A percentile compares a stretch with the other conserved stretches of the same genome.
These are phyloP conservation scores for Centroberyx gerrardi DNA, from an alignment of 2,797 vertebrate species.

Conservation along the genomic window DNA sequence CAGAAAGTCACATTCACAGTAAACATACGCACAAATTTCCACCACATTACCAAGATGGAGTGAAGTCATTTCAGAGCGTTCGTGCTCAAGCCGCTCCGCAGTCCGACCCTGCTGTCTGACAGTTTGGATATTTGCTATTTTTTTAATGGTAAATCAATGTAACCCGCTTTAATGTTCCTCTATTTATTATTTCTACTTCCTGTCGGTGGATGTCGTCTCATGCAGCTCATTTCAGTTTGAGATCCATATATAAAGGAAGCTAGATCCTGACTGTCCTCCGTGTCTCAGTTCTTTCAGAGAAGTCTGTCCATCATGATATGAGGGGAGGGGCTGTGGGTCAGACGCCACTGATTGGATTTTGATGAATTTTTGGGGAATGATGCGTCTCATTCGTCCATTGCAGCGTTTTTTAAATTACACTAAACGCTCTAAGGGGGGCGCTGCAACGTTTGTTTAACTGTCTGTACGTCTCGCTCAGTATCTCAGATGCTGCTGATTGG, in stretches of 20 bases:
- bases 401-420: too few relatives aligned
- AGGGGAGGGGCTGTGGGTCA: too few relatives aligned
- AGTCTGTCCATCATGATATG: neutral
- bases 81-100: slow-evolving; percentile 10
- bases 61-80: slow-evolving; percentile 16
- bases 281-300: neutral
- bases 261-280: neutral
- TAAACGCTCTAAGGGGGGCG: too few relatives aligned
- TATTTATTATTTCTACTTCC: slow-evolving; percentile 75
- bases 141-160: slow-evolving; percentile 50
- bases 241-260: slow-evolving; percentile 8
- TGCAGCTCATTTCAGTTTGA: slow-evolving; percentile 12
- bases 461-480: too few relatives aligned
- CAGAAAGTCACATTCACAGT: slow-evolving; percentile 40
- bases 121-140: slow-evolving; percentile 40
- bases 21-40: slow-evolving; percentile 71
- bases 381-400: too few relatives aligned
- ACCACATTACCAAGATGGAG: slow-evolving; percentile 57
- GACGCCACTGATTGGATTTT: too few relatives aligned
- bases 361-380: too few relatives aligned
- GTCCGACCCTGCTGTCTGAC: slow-evolving; percentile 31
- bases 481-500: too few relatives aligned
- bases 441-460: too few relatives aligned
- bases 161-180: slow-evolving; percentile 34
- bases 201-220: slow-evolving; percentile 36